Conservation (phyloP, 92 coral and sea anemone species). For the Palythoa grandiflora region DNA sequence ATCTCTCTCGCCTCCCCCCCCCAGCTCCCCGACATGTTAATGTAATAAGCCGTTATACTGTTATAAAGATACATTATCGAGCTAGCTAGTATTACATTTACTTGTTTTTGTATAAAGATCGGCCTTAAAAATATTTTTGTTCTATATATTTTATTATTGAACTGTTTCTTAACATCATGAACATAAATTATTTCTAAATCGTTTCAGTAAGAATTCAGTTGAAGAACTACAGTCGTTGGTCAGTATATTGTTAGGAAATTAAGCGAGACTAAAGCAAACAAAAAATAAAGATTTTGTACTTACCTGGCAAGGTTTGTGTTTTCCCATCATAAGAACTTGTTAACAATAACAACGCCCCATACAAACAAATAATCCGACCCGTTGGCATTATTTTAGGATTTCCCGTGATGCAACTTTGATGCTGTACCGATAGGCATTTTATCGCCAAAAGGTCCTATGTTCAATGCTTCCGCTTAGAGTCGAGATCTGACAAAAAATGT, state of each 20-base stretch:
- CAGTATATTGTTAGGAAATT: not conserved
- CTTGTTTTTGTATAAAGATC: too few relatives aligned
- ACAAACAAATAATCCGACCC: not conserved
- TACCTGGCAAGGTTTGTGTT: not conserved
- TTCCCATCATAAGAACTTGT: not conserved
- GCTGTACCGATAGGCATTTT: not conserved
- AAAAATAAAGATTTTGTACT: not conserved
- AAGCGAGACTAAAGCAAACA: not conserved
- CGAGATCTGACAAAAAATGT: slow-evolving; percentile 1
- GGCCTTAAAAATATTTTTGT: too few relatives aligned
- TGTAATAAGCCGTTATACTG: too few relatives aligned
- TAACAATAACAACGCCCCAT: not conserved
- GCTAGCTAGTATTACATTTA: too few relatives aligned
- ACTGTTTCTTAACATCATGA: not conserved
- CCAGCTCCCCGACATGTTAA: too few relatives aligned
- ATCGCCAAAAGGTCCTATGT: not conserved
- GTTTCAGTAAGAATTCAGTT: not conserved
- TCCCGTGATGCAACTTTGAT: not conserved
- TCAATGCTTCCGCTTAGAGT: not conserved
- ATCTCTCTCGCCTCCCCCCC: too few relatives aligned
- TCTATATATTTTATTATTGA: not conserved
- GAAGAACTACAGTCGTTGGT: not conserved
- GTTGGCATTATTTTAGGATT: not conserved
- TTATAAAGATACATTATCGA: too few relatives aligned
- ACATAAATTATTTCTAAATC: not conserved